Percentiles rank a stretch among this genome's conserved stretches.
Evolutionary conservation across 1,140 invertebrate species (phyloP).

Genomic region (Limonius californicus): DNA sequence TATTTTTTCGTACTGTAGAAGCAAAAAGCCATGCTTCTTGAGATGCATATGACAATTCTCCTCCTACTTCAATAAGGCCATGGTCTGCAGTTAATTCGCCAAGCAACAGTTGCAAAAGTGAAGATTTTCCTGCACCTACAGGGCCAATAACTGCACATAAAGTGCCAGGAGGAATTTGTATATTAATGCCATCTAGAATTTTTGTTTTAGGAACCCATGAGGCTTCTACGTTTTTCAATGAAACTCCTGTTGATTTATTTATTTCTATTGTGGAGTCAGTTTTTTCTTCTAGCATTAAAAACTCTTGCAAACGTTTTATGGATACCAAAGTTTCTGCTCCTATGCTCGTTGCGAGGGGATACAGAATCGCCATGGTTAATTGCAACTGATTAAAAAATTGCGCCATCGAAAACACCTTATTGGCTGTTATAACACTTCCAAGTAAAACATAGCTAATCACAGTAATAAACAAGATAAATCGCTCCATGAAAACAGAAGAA

Average conservation of each 20-base stretch:
- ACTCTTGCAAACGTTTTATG: conserved; percentile 58
- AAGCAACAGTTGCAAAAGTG: conserved; percentile 69
- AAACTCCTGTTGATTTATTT: conserved; percentile 31
- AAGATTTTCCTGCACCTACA: conserved; percentile 78
- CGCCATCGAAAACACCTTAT: conserved; percentile 69
- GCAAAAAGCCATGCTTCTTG: conserved; percentile 78
- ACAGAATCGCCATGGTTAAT: conserved; percentile 67
- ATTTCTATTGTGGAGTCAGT: background rate
- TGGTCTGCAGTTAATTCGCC: conserved; percentile 60
- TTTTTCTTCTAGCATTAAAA: conserved; percentile 17
- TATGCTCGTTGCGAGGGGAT: conserved; percentile 50
- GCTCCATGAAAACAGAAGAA: conserved; percentile 63
- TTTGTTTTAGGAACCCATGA: conserved; percentile 58
- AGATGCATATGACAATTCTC: conserved; percentile 65
- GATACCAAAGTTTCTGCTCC: conserved; percentile 59
- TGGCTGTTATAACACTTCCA: conserved; percentile 59
- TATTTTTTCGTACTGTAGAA: conserved; percentile 67
- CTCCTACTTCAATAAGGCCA: conserved; percentile 60
- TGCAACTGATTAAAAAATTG: conserved; percentile 71
- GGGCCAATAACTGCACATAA: conserved; percentile 70
- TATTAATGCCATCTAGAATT: conserved; percentile 59
- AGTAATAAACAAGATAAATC: conserved; percentile 67
- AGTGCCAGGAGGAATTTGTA: conserved; percentile 59
- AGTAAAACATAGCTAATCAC: conserved; percentile 64
- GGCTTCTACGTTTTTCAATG: conserved; percentile 51